A percentile compares a stretch with the other conserved stretches of the same genome.
These are phyloP conservation scores for Anadara kagoshimensis DNA, from an alignment of 1,140 invertebrate genomes.

Conservation along the genomic window DNA sequence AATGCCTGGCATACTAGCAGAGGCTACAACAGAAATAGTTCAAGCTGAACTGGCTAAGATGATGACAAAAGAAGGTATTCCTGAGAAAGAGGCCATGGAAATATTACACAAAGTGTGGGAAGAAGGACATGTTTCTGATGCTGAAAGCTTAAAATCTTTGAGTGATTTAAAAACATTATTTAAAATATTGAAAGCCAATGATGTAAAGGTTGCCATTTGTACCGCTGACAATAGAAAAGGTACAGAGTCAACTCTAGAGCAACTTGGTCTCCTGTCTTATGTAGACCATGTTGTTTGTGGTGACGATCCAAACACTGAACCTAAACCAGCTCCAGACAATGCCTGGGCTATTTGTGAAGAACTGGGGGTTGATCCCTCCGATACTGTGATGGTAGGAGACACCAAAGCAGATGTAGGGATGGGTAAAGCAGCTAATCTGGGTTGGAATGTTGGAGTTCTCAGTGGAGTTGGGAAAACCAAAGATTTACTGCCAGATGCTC, in stretches of 20 bases:
- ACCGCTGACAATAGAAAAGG: slow-evolving; percentile 74
- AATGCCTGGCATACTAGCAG: slow-evolving; percentile 74
- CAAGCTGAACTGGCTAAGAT: slow-evolving; percentile 66
- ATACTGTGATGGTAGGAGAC: slow-evolving; percentile 76
- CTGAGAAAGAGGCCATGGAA: slow-evolving; percentile 40
- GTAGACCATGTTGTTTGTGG: slow-evolving; percentile 75
- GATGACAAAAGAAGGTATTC: slow-evolving; percentile 69
- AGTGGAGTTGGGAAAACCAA: slow-evolving; percentile 63
- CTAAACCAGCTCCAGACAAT: slow-evolving; percentile 75
- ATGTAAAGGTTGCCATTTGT: slow-evolving; percentile 76
- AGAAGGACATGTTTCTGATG: slow-evolving; percentile 54
- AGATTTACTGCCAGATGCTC: slow-evolving; percentile 62
- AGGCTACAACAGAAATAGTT: slow-evolving; percentile 69
- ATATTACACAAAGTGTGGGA: slow-evolving; percentile 58
- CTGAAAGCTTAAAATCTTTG: slow-evolving; percentile 68
- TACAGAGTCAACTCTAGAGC: slow-evolving; percentile 66
- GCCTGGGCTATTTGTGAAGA: slow-evolving; percentile 73
- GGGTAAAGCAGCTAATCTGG: slow-evolving; percentile 73
- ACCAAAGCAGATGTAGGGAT: slow-evolving; percentile 75
- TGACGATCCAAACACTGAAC: slow-evolving; percentile 72
- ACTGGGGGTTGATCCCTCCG: slow-evolving; percentile 70
- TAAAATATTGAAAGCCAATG: slow-evolving; percentile 68
- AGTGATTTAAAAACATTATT: slow-evolving; percentile 72
- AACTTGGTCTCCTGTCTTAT: slow-evolving; percentile 62
- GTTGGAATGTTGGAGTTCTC: slow-evolving; percentile 73